phyloP scores from a whole-genome alignment of 2,888 invertebrate genomes.

The Anaspis maculata region DNA sequence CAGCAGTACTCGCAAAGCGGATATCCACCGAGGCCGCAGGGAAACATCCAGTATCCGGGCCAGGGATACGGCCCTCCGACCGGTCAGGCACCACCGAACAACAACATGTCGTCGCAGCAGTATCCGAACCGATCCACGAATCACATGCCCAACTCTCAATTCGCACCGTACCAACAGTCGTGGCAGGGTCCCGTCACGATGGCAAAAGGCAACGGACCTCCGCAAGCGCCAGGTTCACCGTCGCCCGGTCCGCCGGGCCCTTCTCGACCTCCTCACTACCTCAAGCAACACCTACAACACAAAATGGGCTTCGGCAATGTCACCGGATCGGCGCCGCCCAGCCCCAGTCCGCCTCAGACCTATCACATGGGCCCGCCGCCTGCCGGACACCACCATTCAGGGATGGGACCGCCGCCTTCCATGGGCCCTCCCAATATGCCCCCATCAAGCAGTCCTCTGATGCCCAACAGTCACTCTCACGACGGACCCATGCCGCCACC shows the following conservation, averaged over 20 bases:
- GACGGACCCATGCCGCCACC: slow-evolving; percentile 45
- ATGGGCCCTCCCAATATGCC: slow-evolving; percentile 62
- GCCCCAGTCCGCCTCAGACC: slow-evolving; percentile 51
- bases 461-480: slow-evolving; percentile 40
- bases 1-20: slow-evolving; percentile 47
- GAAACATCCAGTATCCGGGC: slow-evolving; percentile 46
- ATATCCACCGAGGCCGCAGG: slow-evolving; percentile 41
- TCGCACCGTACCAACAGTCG: slow-evolving; percentile 37
- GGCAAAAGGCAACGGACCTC: slow-evolving; percentile 32
- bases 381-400: slow-evolving; percentile 42
- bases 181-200: slow-evolving; percentile 30
- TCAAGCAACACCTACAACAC: slow-evolving; percentile 63
- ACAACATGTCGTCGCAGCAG: slow-evolving; percentile 43
- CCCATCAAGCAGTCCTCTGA: slow-evolving; percentile 41
- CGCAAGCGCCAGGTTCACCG: slow-evolving; percentile 44
- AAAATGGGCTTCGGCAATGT: slow-evolving; percentile 54
- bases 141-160: slow-evolving; percentile 46
- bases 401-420: slow-evolving; percentile 52
- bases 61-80: slow-evolving; percentile 50
- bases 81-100: slow-evolving; percentile 35
- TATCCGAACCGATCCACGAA: slow-evolving; percentile 49
- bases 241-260: slow-evolving; percentile 39
- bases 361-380: slow-evolving; percentile 52
- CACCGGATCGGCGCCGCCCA: slow-evolving; percentile 51
- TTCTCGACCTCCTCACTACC: slow-evolving; percentile 54